Percentiles rank a stretch among this genome's conserved stretches.
Conservation (phyloP, 2,113 vertebrate species). For the Oceanites oceanicus region DNA sequence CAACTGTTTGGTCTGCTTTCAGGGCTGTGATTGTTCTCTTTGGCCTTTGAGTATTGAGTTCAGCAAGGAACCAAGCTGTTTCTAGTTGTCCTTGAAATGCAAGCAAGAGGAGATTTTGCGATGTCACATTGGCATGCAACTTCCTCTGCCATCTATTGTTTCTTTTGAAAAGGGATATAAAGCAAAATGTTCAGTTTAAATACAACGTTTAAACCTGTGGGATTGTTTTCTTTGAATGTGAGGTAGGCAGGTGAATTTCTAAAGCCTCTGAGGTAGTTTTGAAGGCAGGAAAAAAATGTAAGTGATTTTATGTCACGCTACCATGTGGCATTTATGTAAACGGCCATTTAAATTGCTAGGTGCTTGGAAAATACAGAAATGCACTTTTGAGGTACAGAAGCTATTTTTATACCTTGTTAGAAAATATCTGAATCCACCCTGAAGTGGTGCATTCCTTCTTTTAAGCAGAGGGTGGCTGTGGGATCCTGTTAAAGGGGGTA, state of each 20-base stretch:
- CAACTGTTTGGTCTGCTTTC: background rate
- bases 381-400: background rate
- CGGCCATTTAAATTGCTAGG: background rate
- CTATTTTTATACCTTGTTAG: background rate
- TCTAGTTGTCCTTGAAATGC: slow-evolving; percentile 29
- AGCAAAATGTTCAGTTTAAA: background rate
- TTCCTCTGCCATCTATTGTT: slow-evolving; percentile 1
- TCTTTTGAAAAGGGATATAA: slow-evolving; percentile 9
- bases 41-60: slow-evolving; percentile 32
- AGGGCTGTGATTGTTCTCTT: slow-evolving; percentile 7
- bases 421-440: background rate
- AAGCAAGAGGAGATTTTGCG: background rate
- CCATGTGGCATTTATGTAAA: background rate
- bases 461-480: background rate
- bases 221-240: background rate
- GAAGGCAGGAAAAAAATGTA: background rate
- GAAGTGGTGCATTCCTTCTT: background rate
- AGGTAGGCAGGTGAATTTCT: background rate
- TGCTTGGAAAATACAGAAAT: background rate
- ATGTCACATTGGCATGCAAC: background rate
- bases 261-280: background rate
- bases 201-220: background rate
- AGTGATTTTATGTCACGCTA: background rate
- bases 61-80: background rate
- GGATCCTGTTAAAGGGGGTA: fast-evolving